Percentiles rank a stretch among this genome's conserved stretches.
phyloP scores from a whole-genome alignment of 1,140 invertebrate species.

The Elysia chlorotica region DNA sequence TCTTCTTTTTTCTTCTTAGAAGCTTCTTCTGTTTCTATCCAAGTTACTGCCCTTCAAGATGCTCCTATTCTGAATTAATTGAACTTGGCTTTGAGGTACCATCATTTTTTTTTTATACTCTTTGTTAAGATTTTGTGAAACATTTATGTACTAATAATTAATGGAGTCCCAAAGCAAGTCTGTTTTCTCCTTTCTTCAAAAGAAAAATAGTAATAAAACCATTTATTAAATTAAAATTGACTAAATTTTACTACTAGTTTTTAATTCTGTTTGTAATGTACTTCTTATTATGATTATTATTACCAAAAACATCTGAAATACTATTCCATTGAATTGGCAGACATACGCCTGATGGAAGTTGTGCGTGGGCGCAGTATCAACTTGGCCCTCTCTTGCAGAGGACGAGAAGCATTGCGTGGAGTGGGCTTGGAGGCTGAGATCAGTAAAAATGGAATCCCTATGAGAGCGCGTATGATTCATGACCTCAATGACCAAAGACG shows the following conservation, averaged over 20 bases:
- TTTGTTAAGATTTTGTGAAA: too few species aligned
- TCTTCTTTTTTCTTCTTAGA: not conserved
- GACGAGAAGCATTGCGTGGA: slow-evolving; percentile 76
- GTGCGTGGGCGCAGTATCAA: slow-evolving; percentile 86
- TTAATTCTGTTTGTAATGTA: not conserved
- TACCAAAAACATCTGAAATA: not conserved
- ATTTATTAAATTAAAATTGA: too few species aligned
- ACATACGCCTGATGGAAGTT: slow-evolving; percentile 53
- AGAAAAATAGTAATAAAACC: too few species aligned
- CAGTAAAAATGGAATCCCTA: slow-evolving; percentile 77
- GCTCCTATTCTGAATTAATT: not conserved
- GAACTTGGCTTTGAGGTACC: not conserved
- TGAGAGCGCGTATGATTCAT: slow-evolving; percentile 92
- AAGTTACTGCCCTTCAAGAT: not conserved
- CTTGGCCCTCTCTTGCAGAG: slow-evolving; percentile 86
- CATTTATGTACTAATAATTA: not conserved
- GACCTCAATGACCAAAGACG: slow-evolving; percentile 72
- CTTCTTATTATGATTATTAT: not conserved
- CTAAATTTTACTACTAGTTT: not conserved
- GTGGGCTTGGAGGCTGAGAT: slow-evolving; percentile 80
- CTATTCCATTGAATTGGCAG: slow-evolving; percentile 20
- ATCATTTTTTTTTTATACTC: not conserved
- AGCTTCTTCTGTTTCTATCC: not conserved
- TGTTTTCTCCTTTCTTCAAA: too few species aligned
- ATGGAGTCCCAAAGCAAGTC: not conserved